These are phyloP conservation scores for Miniopterus natalensis DNA, from an alignment of 2,113 vertebrate species.

Conservation along the genomic window DNA sequence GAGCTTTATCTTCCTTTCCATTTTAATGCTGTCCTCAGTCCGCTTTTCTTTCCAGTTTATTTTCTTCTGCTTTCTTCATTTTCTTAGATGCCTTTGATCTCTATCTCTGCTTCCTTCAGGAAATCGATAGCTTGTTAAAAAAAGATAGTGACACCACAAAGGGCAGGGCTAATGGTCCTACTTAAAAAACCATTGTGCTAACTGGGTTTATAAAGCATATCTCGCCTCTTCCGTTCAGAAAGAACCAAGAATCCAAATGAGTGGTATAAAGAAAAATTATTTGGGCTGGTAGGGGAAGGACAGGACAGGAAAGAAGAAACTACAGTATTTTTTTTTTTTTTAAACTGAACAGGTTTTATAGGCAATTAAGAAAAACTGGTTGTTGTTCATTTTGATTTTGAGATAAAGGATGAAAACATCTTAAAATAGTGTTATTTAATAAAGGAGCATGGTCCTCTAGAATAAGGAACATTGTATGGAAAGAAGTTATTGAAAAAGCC, in stretches of 20 bases:
- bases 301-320: neutral
- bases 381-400: neutral
- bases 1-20: conserved; percentile 49
- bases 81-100: conserved; percentile 72
- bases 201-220: conserved; percentile 30
- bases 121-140: conserved; percentile 74
- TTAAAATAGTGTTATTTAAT: conserved; percentile 5
- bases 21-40: neutral
- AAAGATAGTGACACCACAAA: conserved; percentile 49
- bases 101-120: conserved; percentile 42
- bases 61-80: conserved; percentile 62
- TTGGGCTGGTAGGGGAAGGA: neutral
- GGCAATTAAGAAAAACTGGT: neutral
- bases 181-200: conserved; percentile 42
- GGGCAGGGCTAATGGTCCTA: conserved; percentile 30
- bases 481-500: neutral
- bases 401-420: neutral
- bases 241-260: neutral
- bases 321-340: neutral
- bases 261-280: neutral
- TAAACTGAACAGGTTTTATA: neutral
- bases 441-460: neutral
- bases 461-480: neutral
- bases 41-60: conserved; percentile 20
- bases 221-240: neutral